phyloP scores from a whole-genome alignment of 2,888 invertebrate species.

The Scaptomyza cyrtandrae region DNA sequence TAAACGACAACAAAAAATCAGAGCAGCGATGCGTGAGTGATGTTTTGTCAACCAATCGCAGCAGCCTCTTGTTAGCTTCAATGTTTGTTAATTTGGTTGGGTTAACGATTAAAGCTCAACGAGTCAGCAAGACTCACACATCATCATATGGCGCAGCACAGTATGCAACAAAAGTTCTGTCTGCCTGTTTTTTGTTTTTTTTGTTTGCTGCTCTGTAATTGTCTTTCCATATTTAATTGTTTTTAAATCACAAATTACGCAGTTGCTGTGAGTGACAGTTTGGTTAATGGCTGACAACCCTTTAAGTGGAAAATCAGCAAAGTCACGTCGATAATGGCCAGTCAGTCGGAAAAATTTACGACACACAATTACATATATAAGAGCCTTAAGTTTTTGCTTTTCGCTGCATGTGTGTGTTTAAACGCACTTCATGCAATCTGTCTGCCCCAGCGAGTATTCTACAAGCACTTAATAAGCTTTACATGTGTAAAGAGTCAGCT shows the following conservation, averaged over 20 bases:
- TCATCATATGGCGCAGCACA: conserved; percentile 18
- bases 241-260: conserved; percentile 49
- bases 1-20: conserved; percentile 21
- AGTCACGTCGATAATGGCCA: conserved; percentile 59
- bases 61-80: conserved; percentile 41
- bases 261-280: conserved; percentile 49
- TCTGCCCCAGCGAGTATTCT: conserved; percentile 33
- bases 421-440: conserved; percentile 44
- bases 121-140: conserved; percentile 15
- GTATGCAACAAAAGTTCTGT: conserved; percentile 53
- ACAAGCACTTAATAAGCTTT: conserved; percentile 60
- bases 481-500: conserved; percentile 51
- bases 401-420: conserved; percentile 15
- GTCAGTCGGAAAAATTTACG: conserved; percentile 35
- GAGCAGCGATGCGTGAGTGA: conserved; percentile 40
- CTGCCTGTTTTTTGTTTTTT: not conserved
- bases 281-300: conserved; percentile 63
- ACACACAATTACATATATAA: not conserved
- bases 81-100: conserved; percentile 50
- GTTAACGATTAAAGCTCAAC: conserved; percentile 39
- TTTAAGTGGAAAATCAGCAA: conserved; percentile 55
- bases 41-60: conserved; percentile 33
- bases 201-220: not conserved
- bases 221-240: conserved; percentile 41
- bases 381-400: conserved; percentile 25